Base-by-base conservation (phyloP, 2,888 invertebrate species). In the Hylaea fasciaria region DNA sequence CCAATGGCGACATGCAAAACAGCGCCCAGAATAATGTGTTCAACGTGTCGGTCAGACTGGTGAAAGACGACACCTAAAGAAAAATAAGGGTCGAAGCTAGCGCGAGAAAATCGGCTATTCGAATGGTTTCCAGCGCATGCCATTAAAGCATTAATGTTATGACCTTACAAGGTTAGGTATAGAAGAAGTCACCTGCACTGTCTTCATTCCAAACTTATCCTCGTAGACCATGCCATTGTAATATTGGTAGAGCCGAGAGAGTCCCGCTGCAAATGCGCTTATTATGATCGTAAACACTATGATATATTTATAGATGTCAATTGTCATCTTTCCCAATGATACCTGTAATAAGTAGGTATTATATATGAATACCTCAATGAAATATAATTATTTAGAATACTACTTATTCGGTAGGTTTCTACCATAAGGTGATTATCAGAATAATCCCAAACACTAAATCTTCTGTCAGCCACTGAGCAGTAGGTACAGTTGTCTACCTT, bases 21-120 rank as follows among this genome's bases (percentile, higher is more conserved):
- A 95, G 80, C 0, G 94, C 94, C 95, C 95, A 95, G 78, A 95
- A 95, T 53, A 95, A 89, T 0, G 95, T 95, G 71, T 94, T 94
- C 47, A 95, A 72, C 0, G 95, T 94, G 12, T 93, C 87, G 4
- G 83, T 65, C 45, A 95, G 91, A 69, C 93, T 92, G 9, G 94
- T 93, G 76, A 95, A 95, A 0, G 94, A 94, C 2, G 92, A 91
- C 2, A 91, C 93, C 86, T 94, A 92, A 28, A 55, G 53, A 3
- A 48, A 40, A 14, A 29, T 35, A 16, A 50, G 16, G 10, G 37
- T 37, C 3, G 10, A 11, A 35, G 5, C 35, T 35, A 8, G 9
- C 35, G 9, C 35, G 5, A 35, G 11, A 35, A 11, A 35, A 8
- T 11, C 35, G 9, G 9, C 35, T 22, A 22, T 22, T 3, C 5